A percentile compares a stretch with the other conserved stretches of the same genome.
These are phyloP conservation scores for Coregonus ussuriensis DNA, from an alignment of 2,797 vertebrate species.

Conservation along the genomic window DNA sequence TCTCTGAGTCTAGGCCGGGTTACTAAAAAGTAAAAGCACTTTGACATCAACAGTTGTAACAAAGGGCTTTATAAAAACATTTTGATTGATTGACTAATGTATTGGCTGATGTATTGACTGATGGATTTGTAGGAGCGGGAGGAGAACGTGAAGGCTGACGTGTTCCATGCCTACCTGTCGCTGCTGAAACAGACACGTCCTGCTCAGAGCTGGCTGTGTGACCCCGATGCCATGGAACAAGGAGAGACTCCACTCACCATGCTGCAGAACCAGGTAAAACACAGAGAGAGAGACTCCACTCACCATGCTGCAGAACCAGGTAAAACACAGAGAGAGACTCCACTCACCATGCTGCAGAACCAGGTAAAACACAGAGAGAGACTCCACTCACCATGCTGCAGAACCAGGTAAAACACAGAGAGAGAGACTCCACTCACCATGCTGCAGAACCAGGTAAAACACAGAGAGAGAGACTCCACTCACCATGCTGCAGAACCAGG, in stretches of 20 bases:
- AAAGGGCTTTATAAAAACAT: neutral
- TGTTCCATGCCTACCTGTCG: constrained; percentile 98
- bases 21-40: neutral
- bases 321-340: neutral
- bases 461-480: neutral
- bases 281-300: neutral
- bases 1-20: neutral
- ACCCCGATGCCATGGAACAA: constrained; percentile 98
- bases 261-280: constrained; percentile 94
- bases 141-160: constrained; percentile 98
- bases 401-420: neutral
- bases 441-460: neutral
- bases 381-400: neutral
- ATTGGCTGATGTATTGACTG: neutral
- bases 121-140: constrained; percentile 80
- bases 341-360: neutral
- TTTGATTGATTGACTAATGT: neutral
- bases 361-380: constrained; percentile 6
- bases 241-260: constrained; percentile 97
- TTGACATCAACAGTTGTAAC: neutral
- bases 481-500: neutral
- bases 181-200: constrained; percentile 97
- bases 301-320: constrained; percentile 1
- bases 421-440: constrained; percentile 3
- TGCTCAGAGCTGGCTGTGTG: constrained; percentile 95